Base-by-base conservation (phyloP, 2,888 invertebrate species). In the Pollenia angustigena region DNA sequence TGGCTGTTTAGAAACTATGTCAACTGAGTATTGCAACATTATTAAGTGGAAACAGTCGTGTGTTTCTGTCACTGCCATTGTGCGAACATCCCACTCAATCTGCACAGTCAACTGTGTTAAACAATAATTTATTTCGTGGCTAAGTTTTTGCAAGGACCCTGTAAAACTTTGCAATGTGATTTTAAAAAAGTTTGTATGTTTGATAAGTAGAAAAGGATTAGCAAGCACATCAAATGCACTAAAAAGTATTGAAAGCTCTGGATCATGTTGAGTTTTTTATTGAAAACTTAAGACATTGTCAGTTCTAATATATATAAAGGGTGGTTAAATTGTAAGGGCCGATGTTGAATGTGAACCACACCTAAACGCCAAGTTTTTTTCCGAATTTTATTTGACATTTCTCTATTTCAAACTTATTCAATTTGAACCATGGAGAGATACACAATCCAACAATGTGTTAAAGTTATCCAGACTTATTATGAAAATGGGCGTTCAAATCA, bases 31-130 rank as follows among this genome's bases (percentile, higher is more conserved):
- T 66, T 54, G 44, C 56, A 16, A 48, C 10, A 48, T 56, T 56
- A 56, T 54, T n/a, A 18, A 40, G n/a, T 71, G 11, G 9, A 56
- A 16, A 4, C n/a, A 58, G 16, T 50, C 16, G 56, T 68, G 32
- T 68, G 32, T 18, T 48, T 58, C 9, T 42, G 58, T 48, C 40
- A 48, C 58, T 58, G 2, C 16, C 68, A 50, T 58, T 14, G 16
- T 68, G 10, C 66, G 40, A 66, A 48, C 66, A 44, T 16, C 44
- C 54, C 40, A 79, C 18, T 40, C 54, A 68, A 79, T 48, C 58
- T 48, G 18, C 14, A 32, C 32, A 54, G 23, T 54, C 64, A 66
- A 64, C 66, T 76, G 23, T 76, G 44, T 12, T 14, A 7, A 46
- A 32, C 18, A 66, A 32, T 66, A 54, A 50, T 48, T 58, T 44